phyloP scores from a whole-genome alignment of 2,888 invertebrate species.

The Zaprionus lineosus region DNA sequence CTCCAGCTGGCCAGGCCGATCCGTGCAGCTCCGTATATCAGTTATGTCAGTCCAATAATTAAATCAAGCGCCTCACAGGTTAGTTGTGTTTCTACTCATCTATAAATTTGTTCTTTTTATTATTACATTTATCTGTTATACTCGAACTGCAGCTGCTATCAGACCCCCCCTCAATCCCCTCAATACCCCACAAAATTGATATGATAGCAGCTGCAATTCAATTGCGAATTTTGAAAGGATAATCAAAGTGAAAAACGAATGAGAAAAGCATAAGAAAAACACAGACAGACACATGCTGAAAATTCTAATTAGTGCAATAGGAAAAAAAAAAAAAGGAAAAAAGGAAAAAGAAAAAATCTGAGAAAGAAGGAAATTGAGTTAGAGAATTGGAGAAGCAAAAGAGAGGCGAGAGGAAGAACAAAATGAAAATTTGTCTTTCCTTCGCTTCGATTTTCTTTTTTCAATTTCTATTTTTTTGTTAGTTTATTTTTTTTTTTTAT shows the following conservation, averaged over 20 bases:
- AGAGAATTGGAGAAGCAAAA: constrained; percentile 2
- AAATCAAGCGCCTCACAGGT: constrained; percentile 81
- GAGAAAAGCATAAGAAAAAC: constrained; percentile 25
- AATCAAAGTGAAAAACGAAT: constrained; percentile 22
- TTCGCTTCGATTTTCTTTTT: too few species aligned
- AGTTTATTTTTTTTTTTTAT: constrained; percentile 62
- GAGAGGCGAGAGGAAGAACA: constrained; percentile 15
- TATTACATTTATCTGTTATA: constrained; percentile 38
- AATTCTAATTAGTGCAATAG: constrained; percentile 50
- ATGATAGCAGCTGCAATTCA: constrained; percentile 28
- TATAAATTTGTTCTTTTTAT: constrained; percentile 63
- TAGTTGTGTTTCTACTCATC: constrained; percentile 80
- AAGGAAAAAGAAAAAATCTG: constrained; percentile 49
- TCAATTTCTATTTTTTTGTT: constrained; percentile 44
- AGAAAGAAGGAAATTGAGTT: constrained; percentile 21
- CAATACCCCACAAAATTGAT: too few species aligned
- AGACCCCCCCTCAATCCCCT: neutral
- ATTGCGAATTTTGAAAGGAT: constrained; percentile 47
- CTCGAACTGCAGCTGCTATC: constrained; percentile 34
- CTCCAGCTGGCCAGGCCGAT: constrained; percentile 69
- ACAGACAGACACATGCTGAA: constrained; percentile 47
- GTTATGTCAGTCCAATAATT: constrained; percentile 70
- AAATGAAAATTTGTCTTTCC: too few species aligned
- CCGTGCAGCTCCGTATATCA: constrained; percentile 73
- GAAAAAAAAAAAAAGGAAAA: constrained; percentile 6